Base-by-base conservation (phyloP, 1,140 invertebrate species). In the Platyscapa corneri region DNA sequence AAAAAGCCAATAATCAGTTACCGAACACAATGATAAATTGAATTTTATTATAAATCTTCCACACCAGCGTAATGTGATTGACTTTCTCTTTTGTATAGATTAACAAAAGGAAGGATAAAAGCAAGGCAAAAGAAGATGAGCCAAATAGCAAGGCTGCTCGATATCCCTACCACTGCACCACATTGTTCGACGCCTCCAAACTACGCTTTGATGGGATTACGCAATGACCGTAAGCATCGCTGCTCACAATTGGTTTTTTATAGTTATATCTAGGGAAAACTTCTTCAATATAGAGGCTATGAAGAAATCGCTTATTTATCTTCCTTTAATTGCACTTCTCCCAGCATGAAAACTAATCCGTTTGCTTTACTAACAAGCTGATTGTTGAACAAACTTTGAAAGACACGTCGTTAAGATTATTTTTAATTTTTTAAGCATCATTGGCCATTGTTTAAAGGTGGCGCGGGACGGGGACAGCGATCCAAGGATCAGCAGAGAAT, bases 51-150 rank as follows among this genome's bases (percentile, higher is more conserved):
- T n/a, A n/a, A n/a, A n/a, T n/a, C n/a, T n/a, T n/a, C n/a, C n/a
- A n/a, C n/a, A n/a, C n/a, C n/a, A n/a, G n/a, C n/a, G n/a, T n/a
- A n/a, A n/a, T n/a, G n/a, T n/a, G n/a, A n/a, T n/a, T n/a, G n/a
- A n/a, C n/a, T n/a, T n/a, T 53, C 2, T 16, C 1, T 53, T 86
- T 37, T 34, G 6, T 67, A 53, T 88, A 97, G 97, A 87, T 91
- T 97, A 83, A 95, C 95, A 27, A 97, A 97, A 93, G 99, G 98
- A 70, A 95, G 98, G 42, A 96, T 97, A 86, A 99, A 98, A 94
- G 98, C 98, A n/a, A 95, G 98, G 3, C 97, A 98, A 90, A 97
- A 97, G 90, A 99, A 99, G 92, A 98, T 99, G 96, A 96, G 97
- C 89, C 97, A 98, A 92, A 99, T 99, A 82, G 98, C 97, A 12